Percentiles rank a stretch among this genome's conserved stretches.
Evolutionary conservation across 2,113 vertebrate species (phyloP).

Genomic region (Arothron firmamentum): DNA sequence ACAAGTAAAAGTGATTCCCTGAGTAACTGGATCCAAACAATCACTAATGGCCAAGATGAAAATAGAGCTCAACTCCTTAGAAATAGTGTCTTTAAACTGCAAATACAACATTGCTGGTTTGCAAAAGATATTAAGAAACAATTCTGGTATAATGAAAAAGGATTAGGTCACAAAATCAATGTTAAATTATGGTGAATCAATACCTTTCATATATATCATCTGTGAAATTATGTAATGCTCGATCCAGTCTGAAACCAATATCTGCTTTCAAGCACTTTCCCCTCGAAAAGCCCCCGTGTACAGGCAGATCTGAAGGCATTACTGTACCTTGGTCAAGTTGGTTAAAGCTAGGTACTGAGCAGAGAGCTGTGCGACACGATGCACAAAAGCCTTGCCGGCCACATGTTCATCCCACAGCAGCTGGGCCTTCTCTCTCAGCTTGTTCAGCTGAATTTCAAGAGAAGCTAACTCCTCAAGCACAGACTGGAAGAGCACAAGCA

Average conservation of each 20-base stretch:
- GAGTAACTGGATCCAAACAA: not conserved
- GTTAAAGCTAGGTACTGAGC: slow-evolving; percentile 93
- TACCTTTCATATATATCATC: slow-evolving; percentile 20
- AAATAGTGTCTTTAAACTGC: not conserved
- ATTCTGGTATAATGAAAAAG: slow-evolving; percentile 10
- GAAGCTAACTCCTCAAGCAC: slow-evolving; percentile 96
- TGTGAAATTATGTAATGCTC: slow-evolving; percentile 27
- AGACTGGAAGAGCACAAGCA: slow-evolving; percentile 95
- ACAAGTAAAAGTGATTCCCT: not conserved
- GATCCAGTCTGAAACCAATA: slow-evolving; percentile 73
- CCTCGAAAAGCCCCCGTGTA: slow-evolving; percentile 67
- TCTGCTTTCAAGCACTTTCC: slow-evolving; percentile 79
- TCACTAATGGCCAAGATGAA: too few relatives aligned
- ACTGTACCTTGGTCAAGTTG: slow-evolving; percentile 95
- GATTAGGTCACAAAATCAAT: not conserved
- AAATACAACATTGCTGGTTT: not conserved
- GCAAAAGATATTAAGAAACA: not conserved
- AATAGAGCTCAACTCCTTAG: not conserved
- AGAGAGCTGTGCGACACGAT: slow-evolving; percentile 95
- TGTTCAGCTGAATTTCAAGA: slow-evolving; percentile 88
- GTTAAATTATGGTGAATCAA: slow-evolving; percentile 19
- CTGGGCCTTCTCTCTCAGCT: slow-evolving; percentile 94
- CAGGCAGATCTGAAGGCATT: slow-evolving; percentile 34
- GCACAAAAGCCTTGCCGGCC: slow-evolving; percentile 93
- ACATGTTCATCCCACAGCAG: slow-evolving; percentile 92